Percentiles rank a stretch among this genome's conserved stretches.
Evolutionary conservation across 2,888 invertebrate genomes (phyloP).

Genomic region (Ophioninae sp.): DNA sequence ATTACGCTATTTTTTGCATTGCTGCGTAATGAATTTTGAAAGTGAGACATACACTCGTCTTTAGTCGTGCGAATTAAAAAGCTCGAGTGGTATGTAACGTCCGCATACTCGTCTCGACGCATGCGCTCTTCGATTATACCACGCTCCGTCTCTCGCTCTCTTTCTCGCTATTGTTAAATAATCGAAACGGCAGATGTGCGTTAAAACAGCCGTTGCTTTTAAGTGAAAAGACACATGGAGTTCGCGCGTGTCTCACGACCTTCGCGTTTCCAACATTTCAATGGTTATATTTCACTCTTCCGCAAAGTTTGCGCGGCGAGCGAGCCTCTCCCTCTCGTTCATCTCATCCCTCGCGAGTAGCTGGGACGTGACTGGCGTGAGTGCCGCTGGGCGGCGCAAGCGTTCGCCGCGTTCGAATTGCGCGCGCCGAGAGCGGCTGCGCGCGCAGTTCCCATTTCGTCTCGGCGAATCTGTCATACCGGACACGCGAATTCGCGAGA

Average conservation of each 20-base stretch:
- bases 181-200: constrained; percentile 29
- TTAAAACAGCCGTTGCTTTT: not conserved
- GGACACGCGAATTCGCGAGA: not conserved
- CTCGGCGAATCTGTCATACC: not conserved
- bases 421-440: not conserved
- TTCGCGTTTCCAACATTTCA: not conserved
- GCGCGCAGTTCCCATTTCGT: not conserved
- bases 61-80: constrained; percentile 13
- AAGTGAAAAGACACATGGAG: constrained; percentile 24
- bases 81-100: constrained; percentile 43
- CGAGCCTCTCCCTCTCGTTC: not conserved
- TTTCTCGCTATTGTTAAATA: constrained; percentile 21
- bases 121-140: not conserved
- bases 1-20: not conserved
- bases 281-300: not conserved
- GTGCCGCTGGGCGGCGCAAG: constrained; percentile 13
- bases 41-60: not conserved
- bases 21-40: not conserved
- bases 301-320: not conserved
- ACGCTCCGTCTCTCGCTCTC: constrained; percentile 5
- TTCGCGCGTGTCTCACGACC: constrained; percentile 12
- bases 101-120: constrained; percentile 52
- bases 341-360: not conserved
- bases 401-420: constrained; percentile 1
- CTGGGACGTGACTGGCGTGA: not conserved